A percentile compares a stretch with the other conserved stretches of the same genome.
Evolutionary conservation across 2,888 invertebrate species (phyloP).

Genomic region (Hedychridium roseum): DNA sequence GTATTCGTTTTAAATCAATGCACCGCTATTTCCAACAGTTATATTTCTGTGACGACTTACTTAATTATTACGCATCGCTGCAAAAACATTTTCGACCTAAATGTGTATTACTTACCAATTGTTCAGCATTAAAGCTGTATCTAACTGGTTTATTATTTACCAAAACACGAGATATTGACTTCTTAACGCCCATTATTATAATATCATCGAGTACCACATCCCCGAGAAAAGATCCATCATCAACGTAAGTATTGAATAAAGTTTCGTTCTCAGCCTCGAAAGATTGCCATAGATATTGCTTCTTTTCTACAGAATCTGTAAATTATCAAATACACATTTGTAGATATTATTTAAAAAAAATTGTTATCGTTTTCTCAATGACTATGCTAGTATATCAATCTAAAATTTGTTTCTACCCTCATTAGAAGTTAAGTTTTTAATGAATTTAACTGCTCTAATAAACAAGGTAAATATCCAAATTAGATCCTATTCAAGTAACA

Average conservation of each 20-base stretch:
- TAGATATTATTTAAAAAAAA: background rate
- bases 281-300: slow-evolving; percentile 45
- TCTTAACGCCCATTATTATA: slow-evolving; percentile 52
- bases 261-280: slow-evolving; percentile 41
- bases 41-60: too few species aligned
- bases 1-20: too few species aligned
- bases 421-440: too few species aligned
- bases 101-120: slow-evolving; percentile 48
- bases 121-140: slow-evolving; percentile 41
- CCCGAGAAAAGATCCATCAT: slow-evolving; percentile 25
- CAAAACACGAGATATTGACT: slow-evolving; percentile 44
- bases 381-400: too few species aligned
- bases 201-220: slow-evolving; percentile 49
- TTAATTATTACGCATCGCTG: too few species aligned
- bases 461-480: too few species aligned
- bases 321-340: slow-evolving; percentile 8
- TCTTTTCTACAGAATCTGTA: slow-evolving; percentile 50
- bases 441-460: too few species aligned
- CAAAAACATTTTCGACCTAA: too few species aligned
- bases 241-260: slow-evolving; percentile 20
- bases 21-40: too few species aligned
- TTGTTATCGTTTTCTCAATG: too few species aligned
- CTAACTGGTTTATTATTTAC: slow-evolving; percentile 45
- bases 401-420: too few species aligned
- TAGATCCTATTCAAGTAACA: too few species aligned